These are phyloP conservation scores for Drosophila mayri DNA, from an alignment of 1,140 invertebrate species.

Conservation along the genomic window DNA sequence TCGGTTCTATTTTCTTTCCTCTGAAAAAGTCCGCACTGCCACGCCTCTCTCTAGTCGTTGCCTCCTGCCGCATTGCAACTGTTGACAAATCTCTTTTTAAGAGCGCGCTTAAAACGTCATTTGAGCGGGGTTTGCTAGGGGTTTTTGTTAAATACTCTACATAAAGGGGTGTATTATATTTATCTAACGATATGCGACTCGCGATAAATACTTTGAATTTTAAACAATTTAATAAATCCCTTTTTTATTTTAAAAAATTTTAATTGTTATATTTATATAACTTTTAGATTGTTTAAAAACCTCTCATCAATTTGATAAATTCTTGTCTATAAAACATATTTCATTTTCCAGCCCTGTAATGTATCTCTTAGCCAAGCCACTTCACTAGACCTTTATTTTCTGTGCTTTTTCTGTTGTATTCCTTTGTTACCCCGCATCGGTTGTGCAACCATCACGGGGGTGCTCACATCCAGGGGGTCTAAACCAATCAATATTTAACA, in stretches of 20 bases:
- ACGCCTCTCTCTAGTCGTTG: neutral
- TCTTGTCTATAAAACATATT: neutral
- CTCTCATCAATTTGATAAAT: too few species aligned
- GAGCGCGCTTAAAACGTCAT: slow-evolving; percentile 82
- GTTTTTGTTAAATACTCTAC: neutral
- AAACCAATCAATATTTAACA: slow-evolving; percentile 81
- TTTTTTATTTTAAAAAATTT: neutral
- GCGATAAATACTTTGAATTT: too few species aligned
- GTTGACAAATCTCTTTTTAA: slow-evolving; percentile 84
- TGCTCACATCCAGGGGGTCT: slow-evolving; percentile 50
- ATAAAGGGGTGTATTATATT: neutral
- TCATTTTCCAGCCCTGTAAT: neutral
- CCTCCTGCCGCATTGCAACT: slow-evolving; percentile 72
- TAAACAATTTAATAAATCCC: neutral
- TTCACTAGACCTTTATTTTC: slow-evolving; percentile 1
- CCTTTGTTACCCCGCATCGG: slow-evolving; percentile 18
- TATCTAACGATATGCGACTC: too few species aligned
- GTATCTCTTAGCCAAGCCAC: neutral
- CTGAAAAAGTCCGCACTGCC: slow-evolving; percentile 12
- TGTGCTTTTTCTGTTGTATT: slow-evolving; percentile 9
- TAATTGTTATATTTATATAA: too few species aligned
- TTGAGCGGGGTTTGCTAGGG: slow-evolving; percentile 50
- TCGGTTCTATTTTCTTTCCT: slow-evolving; percentile 15
- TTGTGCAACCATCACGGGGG: slow-evolving; percentile 2
- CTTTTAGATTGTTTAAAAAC: too few species aligned